A percentile compares a stretch with the other conserved stretches of the same genome.
Conservation (phyloP, 2,113 vertebrate genomes). For the Calypte anna region DNA sequence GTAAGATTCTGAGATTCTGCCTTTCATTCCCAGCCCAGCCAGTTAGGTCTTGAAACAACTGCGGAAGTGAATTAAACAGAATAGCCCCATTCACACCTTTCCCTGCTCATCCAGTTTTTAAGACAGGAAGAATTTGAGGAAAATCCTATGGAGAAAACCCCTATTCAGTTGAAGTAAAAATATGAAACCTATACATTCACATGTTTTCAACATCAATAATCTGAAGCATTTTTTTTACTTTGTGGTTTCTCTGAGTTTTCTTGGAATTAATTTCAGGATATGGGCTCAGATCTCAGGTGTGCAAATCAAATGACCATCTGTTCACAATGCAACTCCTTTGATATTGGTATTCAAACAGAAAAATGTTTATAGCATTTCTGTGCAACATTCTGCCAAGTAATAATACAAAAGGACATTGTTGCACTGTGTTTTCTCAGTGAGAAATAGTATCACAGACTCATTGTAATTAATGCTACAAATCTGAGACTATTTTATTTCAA, state of each 20-base stretch:
- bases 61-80: not conserved
- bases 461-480: not conserved
- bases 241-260: not conserved
- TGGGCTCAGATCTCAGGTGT: not conserved
- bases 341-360: not conserved
- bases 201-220: not conserved
- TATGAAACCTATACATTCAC: not conserved
- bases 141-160: not conserved
- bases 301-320: conserved; percentile 11
- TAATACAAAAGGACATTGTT: not conserved
- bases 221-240: not conserved
- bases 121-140: not conserved
- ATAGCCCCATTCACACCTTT: not conserved
- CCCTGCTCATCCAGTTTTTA: not conserved
- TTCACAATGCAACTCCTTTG: not conserved
- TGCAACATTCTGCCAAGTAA: not conserved
- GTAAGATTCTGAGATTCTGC: not conserved
- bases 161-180: not conserved
- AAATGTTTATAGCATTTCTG: not conserved
- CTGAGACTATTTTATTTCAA: not conserved
- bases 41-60: not conserved
- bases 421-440: not conserved
- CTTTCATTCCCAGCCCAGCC: not conserved
- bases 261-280: not conserved
- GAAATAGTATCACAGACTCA: not conserved